Percentiles rank a stretch among this genome's conserved stretches.
These are phyloP conservation scores for Sebastes dallii DNA, from an alignment of 2,797 vertebrate species.

Conservation along the genomic window DNA sequence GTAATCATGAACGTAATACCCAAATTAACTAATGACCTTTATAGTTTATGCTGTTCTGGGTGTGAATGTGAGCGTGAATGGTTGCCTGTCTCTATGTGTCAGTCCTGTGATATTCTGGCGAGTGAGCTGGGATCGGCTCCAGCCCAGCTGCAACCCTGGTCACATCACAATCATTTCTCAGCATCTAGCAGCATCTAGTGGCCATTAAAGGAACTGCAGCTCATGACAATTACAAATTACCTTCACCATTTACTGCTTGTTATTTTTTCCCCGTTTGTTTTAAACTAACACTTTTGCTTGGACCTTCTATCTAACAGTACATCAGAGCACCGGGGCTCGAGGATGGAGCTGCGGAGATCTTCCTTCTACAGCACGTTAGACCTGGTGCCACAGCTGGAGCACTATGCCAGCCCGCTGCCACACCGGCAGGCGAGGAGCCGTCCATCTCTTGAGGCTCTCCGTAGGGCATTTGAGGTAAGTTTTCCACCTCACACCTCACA, in stretches of 20 bases:
- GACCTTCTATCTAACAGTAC: background rate
- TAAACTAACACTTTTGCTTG: background rate
- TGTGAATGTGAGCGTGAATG: too few species aligned
- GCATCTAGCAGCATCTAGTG: background rate
- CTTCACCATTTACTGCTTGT: background rate
- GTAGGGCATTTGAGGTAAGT: slow-evolving; percentile 64
- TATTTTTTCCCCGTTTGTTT: background rate
- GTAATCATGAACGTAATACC: background rate
- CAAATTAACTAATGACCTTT: background rate
- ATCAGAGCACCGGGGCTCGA: slow-evolving; percentile 23
- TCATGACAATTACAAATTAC: background rate
- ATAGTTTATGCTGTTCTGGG: background rate
- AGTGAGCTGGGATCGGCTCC: too few species aligned
- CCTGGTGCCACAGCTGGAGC: slow-evolving; percentile 68
- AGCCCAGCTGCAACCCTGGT: too few species aligned
- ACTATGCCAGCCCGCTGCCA: slow-evolving; percentile 66
- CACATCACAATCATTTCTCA: background rate
- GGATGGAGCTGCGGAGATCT: slow-evolving; percentile 48
- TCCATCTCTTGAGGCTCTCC: slow-evolving; percentile 74
- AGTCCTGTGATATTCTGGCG: too few species aligned
- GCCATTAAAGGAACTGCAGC: background rate
- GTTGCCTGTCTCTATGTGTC: too few species aligned
- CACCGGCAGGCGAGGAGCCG: slow-evolving; percentile 45
- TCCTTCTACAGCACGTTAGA: slow-evolving; percentile 81
- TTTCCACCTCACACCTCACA: background rate